Evolutionary conservation across 2,888 invertebrate genomes (phyloP).

Genomic region (Omphaloscelis lunosa): DNA sequence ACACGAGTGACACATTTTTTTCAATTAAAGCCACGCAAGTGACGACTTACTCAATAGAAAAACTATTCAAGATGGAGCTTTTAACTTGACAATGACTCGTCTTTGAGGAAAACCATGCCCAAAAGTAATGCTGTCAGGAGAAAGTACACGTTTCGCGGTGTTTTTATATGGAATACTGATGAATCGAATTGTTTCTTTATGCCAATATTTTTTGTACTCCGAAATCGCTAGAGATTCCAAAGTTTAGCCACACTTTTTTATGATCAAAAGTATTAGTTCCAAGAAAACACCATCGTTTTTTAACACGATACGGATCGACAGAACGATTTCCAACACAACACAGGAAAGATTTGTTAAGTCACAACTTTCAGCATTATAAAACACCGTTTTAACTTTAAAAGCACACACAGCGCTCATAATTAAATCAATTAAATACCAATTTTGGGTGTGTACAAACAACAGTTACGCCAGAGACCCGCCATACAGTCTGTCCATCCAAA

Average conservation of each 20-base stretch:
- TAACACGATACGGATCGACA: no score
- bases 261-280: background rate
- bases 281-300: background rate
- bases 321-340: background rate
- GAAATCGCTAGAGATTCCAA: background rate
- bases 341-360: background rate
- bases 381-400: conserved; percentile 10
- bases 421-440: conserved; percentile 22
- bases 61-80: conserved; percentile 30
- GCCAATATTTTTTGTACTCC: conserved; percentile 6
- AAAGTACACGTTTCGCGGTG: conserved; percentile 52
- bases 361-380: background rate
- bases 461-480: conserved; percentile 44
- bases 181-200: conserved; percentile 2
- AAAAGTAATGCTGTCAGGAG: conserved; percentile 30
- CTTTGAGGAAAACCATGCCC: conserved; percentile 55
- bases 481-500: conserved; percentile 46
- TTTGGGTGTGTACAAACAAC: conserved; percentile 27
- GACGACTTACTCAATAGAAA: conserved; percentile 45
- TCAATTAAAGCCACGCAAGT: conserved; percentile 39
- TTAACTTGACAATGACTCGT: conserved; percentile 34
- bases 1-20: conserved; percentile 54
- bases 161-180: conserved; percentile 50
- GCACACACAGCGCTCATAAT: conserved; percentile 2
- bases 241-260: background rate